A percentile compares a stretch with the other conserved stretches of the same genome.
phyloP scores from a whole-genome alignment of 2,888 invertebrate species.

The Plagiodera versicolora region DNA sequence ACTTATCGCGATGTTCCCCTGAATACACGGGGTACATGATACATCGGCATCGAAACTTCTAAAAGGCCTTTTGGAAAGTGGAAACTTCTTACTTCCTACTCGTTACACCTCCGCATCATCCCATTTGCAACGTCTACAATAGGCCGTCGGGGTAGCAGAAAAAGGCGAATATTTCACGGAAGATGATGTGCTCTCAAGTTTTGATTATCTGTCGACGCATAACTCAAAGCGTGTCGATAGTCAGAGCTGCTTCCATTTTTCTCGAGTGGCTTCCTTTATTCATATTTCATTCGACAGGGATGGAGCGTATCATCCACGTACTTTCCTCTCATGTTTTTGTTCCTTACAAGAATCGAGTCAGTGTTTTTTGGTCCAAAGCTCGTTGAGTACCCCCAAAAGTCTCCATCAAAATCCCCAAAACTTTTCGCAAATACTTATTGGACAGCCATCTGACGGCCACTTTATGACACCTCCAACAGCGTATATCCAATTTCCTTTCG shows the following conservation, averaged over 20 bases:
- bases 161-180: slow-evolving; percentile 46
- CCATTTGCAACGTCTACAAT: slow-evolving; percentile 50
- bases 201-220: slow-evolving; percentile 48
- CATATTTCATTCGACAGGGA: neutral
- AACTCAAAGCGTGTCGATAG: slow-evolving; percentile 21
- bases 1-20: slow-evolving; percentile 48
- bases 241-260: slow-evolving; percentile 2
- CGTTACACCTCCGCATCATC: slow-evolving; percentile 20
- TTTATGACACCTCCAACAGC: neutral
- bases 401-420: too few relatives aligned
- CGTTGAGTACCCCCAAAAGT: too few relatives aligned
- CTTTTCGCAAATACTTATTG: too few relatives aligned
- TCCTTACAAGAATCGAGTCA: too few relatives aligned
- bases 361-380: too few relatives aligned
- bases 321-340: too few relatives aligned
- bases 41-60: slow-evolving; percentile 55
- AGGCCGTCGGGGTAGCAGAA: slow-evolving; percentile 38
- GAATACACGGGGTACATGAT: slow-evolving; percentile 52
- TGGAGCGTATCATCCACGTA: neutral
- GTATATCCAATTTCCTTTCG: slow-evolving; percentile 4
- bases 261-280: neutral
- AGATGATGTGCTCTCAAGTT: slow-evolving; percentile 42
- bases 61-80: slow-evolving; percentile 51
- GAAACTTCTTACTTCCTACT: slow-evolving; percentile 32
- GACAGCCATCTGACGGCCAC: neutral